These are phyloP conservation scores for Dolichotis patagonum DNA, from an alignment of 2,113 vertebrate species.

Conservation along the genomic window DNA sequence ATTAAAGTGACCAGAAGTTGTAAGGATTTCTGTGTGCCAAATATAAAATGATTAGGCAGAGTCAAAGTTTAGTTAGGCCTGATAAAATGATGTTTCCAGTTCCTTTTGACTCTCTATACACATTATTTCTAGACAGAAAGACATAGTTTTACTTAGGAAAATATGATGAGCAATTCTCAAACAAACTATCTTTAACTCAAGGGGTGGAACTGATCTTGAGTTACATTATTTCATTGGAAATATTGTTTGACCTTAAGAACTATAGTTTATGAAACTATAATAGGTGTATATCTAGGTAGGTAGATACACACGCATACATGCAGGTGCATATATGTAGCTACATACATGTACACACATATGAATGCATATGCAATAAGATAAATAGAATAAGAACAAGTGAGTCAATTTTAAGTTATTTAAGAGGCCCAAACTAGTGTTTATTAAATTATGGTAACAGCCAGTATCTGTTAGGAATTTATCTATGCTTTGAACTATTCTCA, in stretches of 20 bases:
- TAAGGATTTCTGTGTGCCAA: not conserved
- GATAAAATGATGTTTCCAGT: not conserved
- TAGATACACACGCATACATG: not conserved
- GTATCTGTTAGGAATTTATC: not conserved
- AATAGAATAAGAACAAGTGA: not conserved
- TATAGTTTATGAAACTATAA: not conserved
- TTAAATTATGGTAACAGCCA: not conserved
- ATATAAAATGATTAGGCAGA: not conserved
- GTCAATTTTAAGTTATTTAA: not conserved
- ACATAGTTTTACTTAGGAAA: not conserved
- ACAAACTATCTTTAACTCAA: not conserved
- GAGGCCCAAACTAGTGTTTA: not conserved
- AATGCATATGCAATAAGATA: not conserved
- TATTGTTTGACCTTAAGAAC: not conserved
- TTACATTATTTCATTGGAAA: not conserved
- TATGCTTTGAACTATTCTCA: not conserved
- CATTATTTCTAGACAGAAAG: not conserved
- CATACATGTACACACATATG: not conserved
- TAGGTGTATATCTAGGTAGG: not conserved
- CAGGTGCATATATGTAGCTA: not conserved
- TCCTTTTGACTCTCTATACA: not conserved
- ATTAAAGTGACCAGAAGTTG: not conserved
- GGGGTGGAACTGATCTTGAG: not conserved
- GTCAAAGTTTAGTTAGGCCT: not conserved
- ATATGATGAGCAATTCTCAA: not conserved